These are phyloP conservation scores for Acanthaster planci DNA, from an alignment of 35 echinoderm and acorn worm genomes.

Conservation along the genomic window DNA sequence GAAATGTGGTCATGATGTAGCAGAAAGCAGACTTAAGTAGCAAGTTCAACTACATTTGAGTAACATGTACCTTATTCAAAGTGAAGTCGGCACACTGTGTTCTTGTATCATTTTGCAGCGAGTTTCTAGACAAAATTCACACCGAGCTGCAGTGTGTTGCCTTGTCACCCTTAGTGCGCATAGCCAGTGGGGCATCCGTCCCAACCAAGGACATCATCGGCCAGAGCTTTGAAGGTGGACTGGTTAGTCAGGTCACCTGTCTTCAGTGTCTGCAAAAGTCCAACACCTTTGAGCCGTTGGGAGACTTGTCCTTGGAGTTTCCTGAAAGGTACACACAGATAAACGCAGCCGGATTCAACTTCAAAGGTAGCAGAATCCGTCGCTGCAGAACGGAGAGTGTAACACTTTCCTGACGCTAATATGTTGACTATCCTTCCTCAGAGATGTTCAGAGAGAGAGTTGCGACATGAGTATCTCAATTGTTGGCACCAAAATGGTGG, in stretches of 20 bases:
- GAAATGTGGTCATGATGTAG: too few relatives aligned
- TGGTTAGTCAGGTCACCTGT: constrained; percentile 90
- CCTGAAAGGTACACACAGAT: constrained; percentile 71
- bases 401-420: too few relatives aligned
- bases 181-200: constrained; percentile 34
- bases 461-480: too few relatives aligned
- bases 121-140: constrained; percentile 88
- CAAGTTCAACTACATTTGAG: too few relatives aligned
- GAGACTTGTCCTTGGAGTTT: constrained; percentile 91
- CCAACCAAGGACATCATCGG: constrained; percentile 65
- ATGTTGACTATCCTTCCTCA: too few relatives aligned
- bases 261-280: constrained; percentile 67
- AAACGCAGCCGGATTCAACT: not conserved
- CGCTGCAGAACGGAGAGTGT: too few relatives aligned
- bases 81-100: too few relatives aligned
- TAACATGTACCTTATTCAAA: too few relatives aligned
- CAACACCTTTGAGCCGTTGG: constrained; percentile 95
- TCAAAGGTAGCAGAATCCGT: too few relatives aligned
- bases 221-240: constrained; percentile 80
- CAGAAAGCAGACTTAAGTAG: too few relatives aligned
- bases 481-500: too few relatives aligned
- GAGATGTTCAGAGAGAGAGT: too few relatives aligned
- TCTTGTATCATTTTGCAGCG: constrained; percentile 51
- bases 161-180: constrained; percentile 29
- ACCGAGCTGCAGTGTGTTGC: constrained; percentile 69